These are phyloP conservation scores for Dynastes maya DNA, from an alignment of 2,888 invertebrate genomes.

Conservation along the genomic window DNA sequence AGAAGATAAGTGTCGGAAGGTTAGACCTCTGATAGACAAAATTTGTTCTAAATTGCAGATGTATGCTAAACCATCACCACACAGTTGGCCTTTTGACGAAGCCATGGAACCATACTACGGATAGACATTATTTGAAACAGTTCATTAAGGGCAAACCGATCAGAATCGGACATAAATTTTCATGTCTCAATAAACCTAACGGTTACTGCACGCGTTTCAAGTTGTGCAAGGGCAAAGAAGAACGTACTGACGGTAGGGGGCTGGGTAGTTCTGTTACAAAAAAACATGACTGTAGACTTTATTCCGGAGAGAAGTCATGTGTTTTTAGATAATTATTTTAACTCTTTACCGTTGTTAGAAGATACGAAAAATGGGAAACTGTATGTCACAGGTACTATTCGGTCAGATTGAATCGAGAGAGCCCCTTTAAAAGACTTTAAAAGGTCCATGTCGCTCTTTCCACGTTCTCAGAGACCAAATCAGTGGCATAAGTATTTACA, in stretches of 20 bases:
- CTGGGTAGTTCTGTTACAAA: conserved; percentile 2
- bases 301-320: background rate
- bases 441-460: background rate
- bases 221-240: background rate
- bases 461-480: background rate
- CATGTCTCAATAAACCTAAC: conserved; percentile 1
- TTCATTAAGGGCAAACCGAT: background rate
- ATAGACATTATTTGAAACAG: background rate
- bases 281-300: background rate
- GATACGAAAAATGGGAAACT: conserved; percentile 14
- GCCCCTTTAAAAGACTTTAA: background rate
- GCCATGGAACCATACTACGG: conserved; percentile 3
- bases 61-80: background rate
- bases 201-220: background rate
- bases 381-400: background rate
- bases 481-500: background rate
- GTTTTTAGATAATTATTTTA: conserved; percentile 24
- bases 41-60: conserved; percentile 17
- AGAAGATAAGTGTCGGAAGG: conserved; percentile 14
- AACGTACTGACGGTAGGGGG: background rate
- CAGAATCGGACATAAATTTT: background rate
- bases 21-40: conserved; percentile 1
- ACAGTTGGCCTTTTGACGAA: conserved; percentile 4
- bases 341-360: background rate
- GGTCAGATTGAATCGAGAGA: conserved; percentile 1